These are phyloP conservation scores for Prunella himalayana DNA, from an alignment of 2,113 vertebrate genomes.

Conservation along the genomic window DNA sequence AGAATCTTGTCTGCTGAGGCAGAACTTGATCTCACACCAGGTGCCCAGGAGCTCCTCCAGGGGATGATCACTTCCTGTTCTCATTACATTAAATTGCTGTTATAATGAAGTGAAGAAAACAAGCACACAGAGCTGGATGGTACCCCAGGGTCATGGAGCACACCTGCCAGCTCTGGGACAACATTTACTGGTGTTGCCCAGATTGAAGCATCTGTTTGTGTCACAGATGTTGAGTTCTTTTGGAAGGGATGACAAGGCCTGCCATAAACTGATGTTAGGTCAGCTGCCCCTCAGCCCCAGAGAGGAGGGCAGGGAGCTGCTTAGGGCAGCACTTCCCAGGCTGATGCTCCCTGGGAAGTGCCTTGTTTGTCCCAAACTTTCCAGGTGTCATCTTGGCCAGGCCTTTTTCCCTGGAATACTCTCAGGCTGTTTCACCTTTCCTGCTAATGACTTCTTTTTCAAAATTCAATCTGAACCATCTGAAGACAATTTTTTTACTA, in stretches of 20 bases:
- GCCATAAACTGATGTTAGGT: not conserved
- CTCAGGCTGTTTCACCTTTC: not conserved
- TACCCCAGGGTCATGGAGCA: not conserved
- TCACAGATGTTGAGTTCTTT: not conserved
- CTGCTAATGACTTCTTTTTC: not conserved
- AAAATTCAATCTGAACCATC: not conserved
- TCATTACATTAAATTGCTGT: not conserved
- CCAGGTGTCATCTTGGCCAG: not conserved
- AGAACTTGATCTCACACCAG: not conserved
- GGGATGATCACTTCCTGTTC: not conserved
- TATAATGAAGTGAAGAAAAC: not conserved
- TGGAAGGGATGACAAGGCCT: not conserved
- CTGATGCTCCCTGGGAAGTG: not conserved
- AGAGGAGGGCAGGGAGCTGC: not conserved
- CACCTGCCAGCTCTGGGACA: not conserved
- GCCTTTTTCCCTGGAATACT: not conserved
- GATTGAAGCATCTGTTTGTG: not conserved
- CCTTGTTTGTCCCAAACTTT: not conserved
- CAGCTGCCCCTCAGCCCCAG: not conserved
- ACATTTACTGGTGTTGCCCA: not conserved
- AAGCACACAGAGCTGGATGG: not conserved
- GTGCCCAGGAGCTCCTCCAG: not conserved
- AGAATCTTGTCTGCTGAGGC: not conserved
- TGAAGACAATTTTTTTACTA: not conserved
- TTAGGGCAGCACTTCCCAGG: not conserved